Conservation (phyloP, 2,888 invertebrate genomes). For the Altica lythri region DNA sequence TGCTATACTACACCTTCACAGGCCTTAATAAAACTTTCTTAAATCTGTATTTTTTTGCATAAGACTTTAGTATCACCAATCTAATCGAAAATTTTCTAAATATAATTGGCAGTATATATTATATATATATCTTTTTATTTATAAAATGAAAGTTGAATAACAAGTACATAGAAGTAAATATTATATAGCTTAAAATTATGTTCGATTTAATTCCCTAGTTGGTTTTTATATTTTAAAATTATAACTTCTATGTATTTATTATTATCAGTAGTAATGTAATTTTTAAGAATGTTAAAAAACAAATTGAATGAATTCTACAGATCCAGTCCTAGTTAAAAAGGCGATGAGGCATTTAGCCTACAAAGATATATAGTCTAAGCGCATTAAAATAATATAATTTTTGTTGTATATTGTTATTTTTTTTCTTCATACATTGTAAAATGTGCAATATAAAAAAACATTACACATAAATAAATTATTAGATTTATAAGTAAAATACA, state of each 20-base stretch:
- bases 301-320: conserved; percentile 31
- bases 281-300: conserved; percentile 10
- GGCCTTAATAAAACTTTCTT: conserved; percentile 40
- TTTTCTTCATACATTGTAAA: too few relatives aligned
- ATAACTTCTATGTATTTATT: not conserved
- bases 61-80: conserved; percentile 60
- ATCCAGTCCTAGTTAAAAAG: conserved; percentile 49
- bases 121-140: conserved; percentile 33
- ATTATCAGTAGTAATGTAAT: conserved; percentile 2
- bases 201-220: not conserved
- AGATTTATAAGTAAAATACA: too few relatives aligned
- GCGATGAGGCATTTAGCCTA: conserved; percentile 45
- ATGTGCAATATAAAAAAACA: too few relatives aligned
- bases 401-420: too few relatives aligned
- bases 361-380: conserved; percentile 44
- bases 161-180: conserved; percentile 2
- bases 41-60: conserved; percentile 49
- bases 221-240: not conserved
- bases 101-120: conserved; percentile 57
- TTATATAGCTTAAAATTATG: not conserved
- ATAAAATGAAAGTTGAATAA: not conserved
- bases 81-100: conserved; percentile 52
- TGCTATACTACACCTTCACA: conserved; percentile 40
- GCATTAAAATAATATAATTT: conserved; percentile 2
- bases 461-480: not conserved